Percentiles rank a stretch among this genome's conserved stretches.
phyloP scores from a whole-genome alignment of 2,797 vertebrate genomes.

The Cuculus canorus region DNA sequence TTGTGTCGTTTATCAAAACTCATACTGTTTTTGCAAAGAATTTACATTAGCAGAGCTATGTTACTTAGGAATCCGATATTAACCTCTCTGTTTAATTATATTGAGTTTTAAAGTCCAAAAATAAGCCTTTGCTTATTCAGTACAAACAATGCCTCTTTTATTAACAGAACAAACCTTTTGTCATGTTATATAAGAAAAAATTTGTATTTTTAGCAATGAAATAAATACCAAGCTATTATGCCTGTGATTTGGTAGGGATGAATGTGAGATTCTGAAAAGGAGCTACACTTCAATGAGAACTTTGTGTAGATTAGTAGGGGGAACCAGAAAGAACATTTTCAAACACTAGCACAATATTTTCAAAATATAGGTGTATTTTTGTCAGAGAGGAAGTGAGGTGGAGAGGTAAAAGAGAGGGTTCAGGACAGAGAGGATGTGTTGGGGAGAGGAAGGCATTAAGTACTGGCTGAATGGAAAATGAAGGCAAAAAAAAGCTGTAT shows the following conservation, averaged over 20 bases:
- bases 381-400: fast-evolving
- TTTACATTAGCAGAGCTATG: background rate
- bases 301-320: background rate
- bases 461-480: background rate
- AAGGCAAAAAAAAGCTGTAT: background rate
- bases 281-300: background rate
- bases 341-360: background rate
- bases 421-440: background rate
- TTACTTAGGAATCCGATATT: constrained; percentile 10
- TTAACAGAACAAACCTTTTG: background rate
- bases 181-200: background rate
- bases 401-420: background rate
- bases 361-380: background rate
- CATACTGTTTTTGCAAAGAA: constrained; percentile 4
- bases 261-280: background rate
- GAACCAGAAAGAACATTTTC: background rate
- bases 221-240: background rate
- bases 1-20: constrained; percentile 45
- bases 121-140: constrained; percentile 9
- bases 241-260: background rate
- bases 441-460: background rate
- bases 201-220: background rate
- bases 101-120: background rate
- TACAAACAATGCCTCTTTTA: background rate
- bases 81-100: background rate